Percentiles rank a stretch among this genome's conserved stretches.
Conservation (phyloP, 2,888 invertebrate species). For the Gryllus longicercus region DNA sequence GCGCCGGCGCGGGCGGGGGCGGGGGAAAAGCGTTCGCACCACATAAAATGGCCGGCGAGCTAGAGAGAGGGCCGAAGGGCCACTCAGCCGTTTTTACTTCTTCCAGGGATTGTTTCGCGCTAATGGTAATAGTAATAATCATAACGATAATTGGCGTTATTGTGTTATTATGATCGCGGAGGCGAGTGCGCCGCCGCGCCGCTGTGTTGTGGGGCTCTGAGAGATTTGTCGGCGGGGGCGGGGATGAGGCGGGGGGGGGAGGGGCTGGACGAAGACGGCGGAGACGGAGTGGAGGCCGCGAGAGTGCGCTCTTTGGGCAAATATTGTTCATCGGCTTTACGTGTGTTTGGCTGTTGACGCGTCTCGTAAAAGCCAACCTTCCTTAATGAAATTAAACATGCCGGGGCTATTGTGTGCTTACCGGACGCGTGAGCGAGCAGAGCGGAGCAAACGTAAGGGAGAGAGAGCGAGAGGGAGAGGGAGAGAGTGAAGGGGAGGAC, state of each 20-base stretch:
- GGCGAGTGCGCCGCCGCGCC: not conserved
- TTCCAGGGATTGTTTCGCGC: not conserved
- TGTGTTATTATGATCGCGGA: not conserved
- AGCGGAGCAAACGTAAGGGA: not conserved
- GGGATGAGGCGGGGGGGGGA: not conserved
- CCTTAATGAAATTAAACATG: slow-evolving; percentile 17
- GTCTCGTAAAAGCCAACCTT: slow-evolving; percentile 8
- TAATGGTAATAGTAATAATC: slow-evolving; percentile 17
- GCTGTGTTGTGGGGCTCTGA: not conserved
- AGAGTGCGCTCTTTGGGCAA: not conserved
- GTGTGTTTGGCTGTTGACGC: not conserved
- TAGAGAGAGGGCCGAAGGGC: not conserved
- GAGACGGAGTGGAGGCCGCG: not conserved
- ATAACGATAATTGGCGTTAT: slow-evolving; percentile 5
- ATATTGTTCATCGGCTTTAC: not conserved
- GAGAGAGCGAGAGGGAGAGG: not conserved
- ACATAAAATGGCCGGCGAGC: not conserved
- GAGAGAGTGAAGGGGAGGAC: too few relatives aligned
- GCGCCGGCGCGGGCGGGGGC: not conserved
- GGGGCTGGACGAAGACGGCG: not conserved
- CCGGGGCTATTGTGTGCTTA: not conserved
- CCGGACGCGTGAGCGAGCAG: not conserved
- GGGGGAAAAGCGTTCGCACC: not conserved
- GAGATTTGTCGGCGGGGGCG: not conserved
- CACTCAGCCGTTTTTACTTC: slow-evolving; percentile 6